Conservation (phyloP, 2,797 vertebrate genomes). For the Megaceryle alcyon region DNA sequence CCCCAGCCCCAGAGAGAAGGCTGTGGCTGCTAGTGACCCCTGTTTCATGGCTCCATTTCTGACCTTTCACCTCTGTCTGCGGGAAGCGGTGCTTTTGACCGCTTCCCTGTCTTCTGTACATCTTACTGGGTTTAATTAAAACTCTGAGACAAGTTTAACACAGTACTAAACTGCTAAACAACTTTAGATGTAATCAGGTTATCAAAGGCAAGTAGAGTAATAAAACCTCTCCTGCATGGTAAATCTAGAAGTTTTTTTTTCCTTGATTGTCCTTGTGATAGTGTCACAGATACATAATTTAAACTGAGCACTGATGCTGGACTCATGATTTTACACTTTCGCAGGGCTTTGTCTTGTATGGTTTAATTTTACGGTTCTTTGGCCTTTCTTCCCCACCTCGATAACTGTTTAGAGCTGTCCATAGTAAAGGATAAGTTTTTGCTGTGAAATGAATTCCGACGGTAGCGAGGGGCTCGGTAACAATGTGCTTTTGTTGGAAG, state of each 20-base stretch:
- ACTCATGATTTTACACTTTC: conserved; percentile 77
- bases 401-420: conserved; percentile 73
- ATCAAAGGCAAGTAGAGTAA: conserved; percentile 86
- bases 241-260: conserved; percentile 81
- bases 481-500: conserved; percentile 51
- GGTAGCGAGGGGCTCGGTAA: conserved; percentile 70
- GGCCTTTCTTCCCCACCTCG: conserved; percentile 73
- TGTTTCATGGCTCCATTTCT: conserved; percentile 62
- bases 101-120: conserved; percentile 82
- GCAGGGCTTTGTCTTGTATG: conserved; percentile 78
- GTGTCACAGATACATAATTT: conserved; percentile 80
- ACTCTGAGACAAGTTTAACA: conserved; percentile 78
- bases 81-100: conserved; percentile 79
- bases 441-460: conserved; percentile 74
- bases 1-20: conserved; percentile 98
- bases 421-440: conserved; percentile 72
- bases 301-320: conserved; percentile 81
- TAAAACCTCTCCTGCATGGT: conserved; percentile 87
- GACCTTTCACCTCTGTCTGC: conserved; percentile 81
- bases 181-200: conserved; percentile 87
- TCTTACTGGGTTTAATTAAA: conserved; percentile 84
- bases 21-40: conserved; percentile 97
- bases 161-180: conserved; percentile 80
- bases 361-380: conserved; percentile 78
- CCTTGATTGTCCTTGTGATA: conserved; percentile 80